These are phyloP conservation scores for Microcebus tavaratra DNA, from an alignment of 2,113 vertebrate genomes.

Conservation along the genomic window DNA sequence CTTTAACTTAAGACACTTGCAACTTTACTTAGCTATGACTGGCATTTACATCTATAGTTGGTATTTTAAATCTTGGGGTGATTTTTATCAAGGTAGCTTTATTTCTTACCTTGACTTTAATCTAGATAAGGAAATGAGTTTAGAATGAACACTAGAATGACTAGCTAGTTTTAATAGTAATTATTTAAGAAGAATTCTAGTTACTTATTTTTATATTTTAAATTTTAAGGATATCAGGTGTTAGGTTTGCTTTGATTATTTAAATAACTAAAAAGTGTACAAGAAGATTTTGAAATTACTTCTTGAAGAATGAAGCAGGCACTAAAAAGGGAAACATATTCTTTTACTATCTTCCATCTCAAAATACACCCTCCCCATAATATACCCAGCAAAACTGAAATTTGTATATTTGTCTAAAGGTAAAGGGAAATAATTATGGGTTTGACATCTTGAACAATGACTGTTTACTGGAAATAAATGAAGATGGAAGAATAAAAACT, in stretches of 20 bases:
- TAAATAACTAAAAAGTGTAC: slow-evolving; percentile 7
- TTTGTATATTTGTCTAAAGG: slow-evolving; percentile 3
- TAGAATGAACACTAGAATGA: background rate
- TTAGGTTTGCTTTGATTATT: slow-evolving; percentile 17
- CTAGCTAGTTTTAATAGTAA: background rate
- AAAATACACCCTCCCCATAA: background rate
- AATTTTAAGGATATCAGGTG: background rate
- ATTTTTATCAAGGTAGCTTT: slow-evolving; percentile 23
- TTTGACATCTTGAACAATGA: slow-evolving; percentile 5
- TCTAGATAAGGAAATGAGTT: background rate
- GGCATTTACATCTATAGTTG: background rate
- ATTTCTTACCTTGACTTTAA: background rate
- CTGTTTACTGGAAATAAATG: background rate
- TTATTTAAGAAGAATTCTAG: background rate
- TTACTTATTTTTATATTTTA: background rate
- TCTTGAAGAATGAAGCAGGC: background rate
- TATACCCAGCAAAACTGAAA: background rate
- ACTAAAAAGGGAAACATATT: background rate
- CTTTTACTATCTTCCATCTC: accelerated
- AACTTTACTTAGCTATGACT: background rate
- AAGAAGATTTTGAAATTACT: background rate
- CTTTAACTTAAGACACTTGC: background rate
- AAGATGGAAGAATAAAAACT: background rate
- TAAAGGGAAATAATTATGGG: slow-evolving; percentile 25
- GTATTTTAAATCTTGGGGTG: background rate